These are phyloP conservation scores for Drosophila sturtevanti DNA, from an alignment of 1,140 invertebrate species.

Conservation along the genomic window DNA sequence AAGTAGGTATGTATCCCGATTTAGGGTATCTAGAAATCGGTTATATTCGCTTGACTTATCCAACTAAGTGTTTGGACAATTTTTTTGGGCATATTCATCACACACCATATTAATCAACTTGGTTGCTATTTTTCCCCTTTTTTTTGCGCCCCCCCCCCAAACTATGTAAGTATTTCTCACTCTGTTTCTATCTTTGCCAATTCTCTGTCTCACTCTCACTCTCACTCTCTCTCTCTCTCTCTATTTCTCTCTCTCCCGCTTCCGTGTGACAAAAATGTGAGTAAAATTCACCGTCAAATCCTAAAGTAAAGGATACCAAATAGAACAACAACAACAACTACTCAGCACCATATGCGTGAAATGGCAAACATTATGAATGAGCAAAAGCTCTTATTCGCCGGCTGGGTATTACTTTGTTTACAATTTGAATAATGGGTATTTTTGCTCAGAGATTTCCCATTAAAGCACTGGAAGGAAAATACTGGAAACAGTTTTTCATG, in stretches of 20 bases:
- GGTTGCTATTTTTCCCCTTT: slow-evolving; percentile 35
- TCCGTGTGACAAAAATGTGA: background rate
- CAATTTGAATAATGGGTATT: slow-evolving; percentile 35
- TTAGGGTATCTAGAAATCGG: background rate
- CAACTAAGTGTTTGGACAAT: slow-evolving; percentile 16
- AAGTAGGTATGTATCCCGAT: no score
- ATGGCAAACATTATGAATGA: slow-evolving; percentile 52
- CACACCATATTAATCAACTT: slow-evolving; percentile 70
- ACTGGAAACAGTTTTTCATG: slow-evolving; percentile 40
- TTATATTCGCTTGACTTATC: slow-evolving; percentile 13
- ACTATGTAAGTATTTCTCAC: background rate
- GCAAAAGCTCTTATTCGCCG: slow-evolving; percentile 49
- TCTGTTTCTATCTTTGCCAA: background rate
- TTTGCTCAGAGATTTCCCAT: slow-evolving; percentile 21
- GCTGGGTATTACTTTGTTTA: slow-evolving; percentile 45
- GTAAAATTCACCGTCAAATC: slow-evolving; percentile 33
- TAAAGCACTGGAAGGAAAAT: slow-evolving; percentile 46
- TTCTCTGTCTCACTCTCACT: background rate
- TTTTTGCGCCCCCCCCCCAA: background rate
- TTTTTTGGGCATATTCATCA: slow-evolving; percentile 59
- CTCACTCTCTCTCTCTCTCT: background rate
- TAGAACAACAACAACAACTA: slow-evolving; percentile 12
- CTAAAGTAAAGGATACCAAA: slow-evolving; percentile 32
- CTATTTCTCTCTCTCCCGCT: background rate
- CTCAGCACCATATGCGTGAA: background rate